Evolutionary conservation across 2,113 vertebrate species (phyloP).

Genomic region (Morone saxatilis): DNA sequence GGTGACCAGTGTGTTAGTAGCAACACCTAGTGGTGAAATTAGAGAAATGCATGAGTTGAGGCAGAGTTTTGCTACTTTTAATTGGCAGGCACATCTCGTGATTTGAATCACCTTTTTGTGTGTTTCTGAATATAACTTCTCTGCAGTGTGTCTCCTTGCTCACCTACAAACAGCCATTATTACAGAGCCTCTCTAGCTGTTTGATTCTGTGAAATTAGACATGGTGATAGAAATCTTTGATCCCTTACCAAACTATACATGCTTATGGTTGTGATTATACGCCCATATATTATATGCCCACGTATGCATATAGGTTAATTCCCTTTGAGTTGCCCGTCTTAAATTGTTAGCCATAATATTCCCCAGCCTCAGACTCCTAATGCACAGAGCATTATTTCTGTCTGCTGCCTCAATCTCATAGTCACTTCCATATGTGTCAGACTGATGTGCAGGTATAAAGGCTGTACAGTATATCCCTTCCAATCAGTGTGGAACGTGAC

Average conservation of each 20-base stretch:
- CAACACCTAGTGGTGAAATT: slow-evolving; percentile 64
- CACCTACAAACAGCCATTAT: no score
- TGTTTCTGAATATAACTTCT: no score
- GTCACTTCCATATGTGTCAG: slow-evolving; percentile 67
- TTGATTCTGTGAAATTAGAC: not conserved
- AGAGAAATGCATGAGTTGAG: slow-evolving; percentile 7
- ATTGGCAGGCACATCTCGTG: no score
- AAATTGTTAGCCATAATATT: slow-evolving; percentile 29
- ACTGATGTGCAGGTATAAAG: slow-evolving; percentile 30
- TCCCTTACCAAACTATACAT: not conserved
- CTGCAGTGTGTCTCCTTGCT: no score
- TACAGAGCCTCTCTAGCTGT: no score
- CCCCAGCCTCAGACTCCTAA: slow-evolving; percentile 38
- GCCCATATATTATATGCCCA: not conserved
- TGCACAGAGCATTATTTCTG: slow-evolving; percentile 34
- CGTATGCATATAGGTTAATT: not conserved
- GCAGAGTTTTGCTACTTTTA: no score
- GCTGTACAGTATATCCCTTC: slow-evolving; percentile 24
- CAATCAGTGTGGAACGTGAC: slow-evolving; percentile 50
- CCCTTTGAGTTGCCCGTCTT: slow-evolving; percentile 3
- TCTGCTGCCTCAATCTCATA: slow-evolving; percentile 46
- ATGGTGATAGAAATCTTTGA: slow-evolving; percentile 4
- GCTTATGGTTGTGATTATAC: slow-evolving; percentile 11
- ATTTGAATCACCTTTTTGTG: no score
- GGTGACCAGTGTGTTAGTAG: slow-evolving; percentile 34